These are phyloP conservation scores for Grammomys dolichurus DNA, from an alignment of 2,113 vertebrate species.

Conservation along the genomic window DNA sequence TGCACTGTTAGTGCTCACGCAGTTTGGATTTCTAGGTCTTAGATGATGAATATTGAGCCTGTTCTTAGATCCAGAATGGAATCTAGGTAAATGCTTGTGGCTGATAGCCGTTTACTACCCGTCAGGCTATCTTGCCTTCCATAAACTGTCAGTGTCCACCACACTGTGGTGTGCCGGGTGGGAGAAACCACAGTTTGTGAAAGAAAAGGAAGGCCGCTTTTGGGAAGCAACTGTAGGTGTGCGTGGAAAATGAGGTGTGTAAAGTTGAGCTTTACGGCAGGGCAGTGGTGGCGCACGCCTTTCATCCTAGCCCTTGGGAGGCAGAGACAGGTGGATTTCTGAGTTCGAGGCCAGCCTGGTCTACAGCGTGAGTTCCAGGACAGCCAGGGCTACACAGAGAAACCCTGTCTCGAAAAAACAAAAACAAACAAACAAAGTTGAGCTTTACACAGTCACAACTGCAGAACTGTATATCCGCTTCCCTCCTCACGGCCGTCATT, in stretches of 20 bases:
- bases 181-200: background rate
- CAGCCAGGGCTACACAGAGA: no score
- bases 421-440: no score
- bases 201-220: slow-evolving; percentile 3
- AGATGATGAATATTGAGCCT: background rate
- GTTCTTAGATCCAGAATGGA: background rate
- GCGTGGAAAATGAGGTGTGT: background rate
- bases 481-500: background rate
- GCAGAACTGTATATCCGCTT: background rate
- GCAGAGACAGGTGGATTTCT: no score
- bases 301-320: no score
- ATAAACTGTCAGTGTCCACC: background rate
- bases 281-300: no score
- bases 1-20: background rate
- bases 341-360: no score
- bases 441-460: background rate
- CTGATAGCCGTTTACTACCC: background rate
- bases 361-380: no score
- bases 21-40: background rate
- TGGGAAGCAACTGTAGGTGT: background rate
- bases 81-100: background rate
- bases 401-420: no score
- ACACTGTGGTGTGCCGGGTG: background rate
- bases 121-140: background rate
- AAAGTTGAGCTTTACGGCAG: no score